Base-by-base conservation (phyloP, 2,888 invertebrate genomes). In the Drosophila rellima region DNA sequence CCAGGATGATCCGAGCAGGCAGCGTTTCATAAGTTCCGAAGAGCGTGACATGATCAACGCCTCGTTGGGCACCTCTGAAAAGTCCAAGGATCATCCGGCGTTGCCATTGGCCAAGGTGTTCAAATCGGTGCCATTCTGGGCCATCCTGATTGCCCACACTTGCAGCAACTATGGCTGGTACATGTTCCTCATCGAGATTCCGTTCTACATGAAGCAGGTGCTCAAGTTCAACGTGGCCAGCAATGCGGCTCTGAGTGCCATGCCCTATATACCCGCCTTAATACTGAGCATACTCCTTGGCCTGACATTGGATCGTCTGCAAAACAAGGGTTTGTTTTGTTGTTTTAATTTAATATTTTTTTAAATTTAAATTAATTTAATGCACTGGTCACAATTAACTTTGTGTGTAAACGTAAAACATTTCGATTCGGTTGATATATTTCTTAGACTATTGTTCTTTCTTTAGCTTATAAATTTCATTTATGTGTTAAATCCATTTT, bases 161-260 rank as follows among this genome's bases (percentile, higher is more conserved):
- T 96, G 96, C 92, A 95, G 94, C 85, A 96, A 96, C 92, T 96
- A 95, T 94, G 97, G 96, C 64, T 97, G 96, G 96, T 97, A 97
- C 92, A 96, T 96, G 95, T 93, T 97, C 78, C 94, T 97, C 33
- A 96, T 96, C 50, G 96, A 97, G 88, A 93, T 96, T 73, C 97
- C 97, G 0, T 95, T 95, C 88, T 97, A 96, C 91, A 96, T 96
- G 96, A 95, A 96, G 87, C 94, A 95, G 87, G 95, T 96, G 31
- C 94, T 96, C 45, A 94, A 95, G 83, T 96, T 96, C 86, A 94
- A 96, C 75, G 95, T 97, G 88, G 94, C 95, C 70, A 94, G 95
- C 94, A 97, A 96, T 89, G 95, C 97, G 1, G 93, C 95, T 1
- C 94, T 95, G 3, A 96, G 96, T 2, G 94, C 97, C 0, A 87